A percentile compares a stretch with the other conserved stretches of the same genome.
Evolutionary conservation across 2,888 invertebrate species (phyloP).

Genomic region (Rhynchonema sp.): DNA sequence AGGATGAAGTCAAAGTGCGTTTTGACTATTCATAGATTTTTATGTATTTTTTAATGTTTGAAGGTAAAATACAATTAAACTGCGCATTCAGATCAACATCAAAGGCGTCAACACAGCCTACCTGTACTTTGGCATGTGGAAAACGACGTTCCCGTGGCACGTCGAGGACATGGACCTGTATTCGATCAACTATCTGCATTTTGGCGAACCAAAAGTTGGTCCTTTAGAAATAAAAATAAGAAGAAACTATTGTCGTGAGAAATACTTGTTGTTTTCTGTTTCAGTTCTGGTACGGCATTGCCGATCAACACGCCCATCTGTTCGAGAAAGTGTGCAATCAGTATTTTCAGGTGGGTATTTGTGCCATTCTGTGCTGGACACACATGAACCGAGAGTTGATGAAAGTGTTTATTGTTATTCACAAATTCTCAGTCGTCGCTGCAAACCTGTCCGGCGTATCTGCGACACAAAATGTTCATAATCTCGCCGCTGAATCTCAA

Average conservation of each 20-base stretch:
- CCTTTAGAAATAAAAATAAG: no score
- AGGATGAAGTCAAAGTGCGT: conserved; percentile 5
- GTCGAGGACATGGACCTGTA: conserved; percentile 99
- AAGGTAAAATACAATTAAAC: no score
- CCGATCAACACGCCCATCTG: conserved; percentile 78
- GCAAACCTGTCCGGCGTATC: conserved; percentile 67
- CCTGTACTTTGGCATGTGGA: conserved; percentile 98
- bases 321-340: no score
- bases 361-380: no score
- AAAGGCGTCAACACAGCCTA: conserved; percentile 97
- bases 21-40: not conserved
- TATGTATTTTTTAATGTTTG: not conserved
- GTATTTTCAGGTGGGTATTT: no score
- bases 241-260: no score
- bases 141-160: conserved; percentile 98
- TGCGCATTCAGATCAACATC: conserved; percentile 71
- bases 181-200: conserved; percentile 93
- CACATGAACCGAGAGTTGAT: no score
- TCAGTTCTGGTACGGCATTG: conserved; percentile 56
- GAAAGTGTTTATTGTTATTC: no score
- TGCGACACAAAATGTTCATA: conserved; percentile 94
- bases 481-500: conserved; percentile 81
- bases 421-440: no score
- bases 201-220: conserved; percentile 65
- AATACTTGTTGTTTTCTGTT: conserved; percentile 2